Conservation (phyloP, 2,888 invertebrate species). For the Torymus texanus region DNA sequence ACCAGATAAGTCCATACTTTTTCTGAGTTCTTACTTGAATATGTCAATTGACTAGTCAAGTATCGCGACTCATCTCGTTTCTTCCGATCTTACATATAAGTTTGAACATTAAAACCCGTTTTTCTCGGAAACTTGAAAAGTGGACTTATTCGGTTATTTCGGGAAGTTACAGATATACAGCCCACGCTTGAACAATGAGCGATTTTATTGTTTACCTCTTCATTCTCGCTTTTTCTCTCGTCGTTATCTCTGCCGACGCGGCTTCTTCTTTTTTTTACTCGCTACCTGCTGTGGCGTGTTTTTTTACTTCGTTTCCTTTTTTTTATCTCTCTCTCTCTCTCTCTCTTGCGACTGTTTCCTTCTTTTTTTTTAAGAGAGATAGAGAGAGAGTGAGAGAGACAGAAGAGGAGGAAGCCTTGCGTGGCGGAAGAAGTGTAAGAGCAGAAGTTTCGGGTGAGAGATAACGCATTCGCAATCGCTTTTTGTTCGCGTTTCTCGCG, state of each 20-base stretch:
- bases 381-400: no score
- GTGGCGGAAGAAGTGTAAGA: not conserved
- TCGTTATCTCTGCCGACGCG: no score
- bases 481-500: not conserved
- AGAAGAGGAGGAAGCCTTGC: not conserved
- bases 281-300: not conserved
- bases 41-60: no score
- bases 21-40: no score
- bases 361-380: not conserved
- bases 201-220: slow-evolving; percentile 37
- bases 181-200: slow-evolving; percentile 25
- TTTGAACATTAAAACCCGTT: no score
- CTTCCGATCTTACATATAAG: no score
- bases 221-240: not conserved
- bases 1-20: no score
- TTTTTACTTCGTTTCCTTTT: not conserved
- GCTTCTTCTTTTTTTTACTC: not conserved
- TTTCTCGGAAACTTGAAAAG: no score
- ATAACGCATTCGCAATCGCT: slow-evolving; percentile 5
- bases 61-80: no score
- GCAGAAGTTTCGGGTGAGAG: not conserved
- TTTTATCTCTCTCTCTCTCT: not conserved
- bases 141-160: no score
- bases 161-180: no score
- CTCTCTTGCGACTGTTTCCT: no score